phyloP scores from a whole-genome alignment of 2,888 invertebrate species.

The Chrysotoxum bicinctum region DNA sequence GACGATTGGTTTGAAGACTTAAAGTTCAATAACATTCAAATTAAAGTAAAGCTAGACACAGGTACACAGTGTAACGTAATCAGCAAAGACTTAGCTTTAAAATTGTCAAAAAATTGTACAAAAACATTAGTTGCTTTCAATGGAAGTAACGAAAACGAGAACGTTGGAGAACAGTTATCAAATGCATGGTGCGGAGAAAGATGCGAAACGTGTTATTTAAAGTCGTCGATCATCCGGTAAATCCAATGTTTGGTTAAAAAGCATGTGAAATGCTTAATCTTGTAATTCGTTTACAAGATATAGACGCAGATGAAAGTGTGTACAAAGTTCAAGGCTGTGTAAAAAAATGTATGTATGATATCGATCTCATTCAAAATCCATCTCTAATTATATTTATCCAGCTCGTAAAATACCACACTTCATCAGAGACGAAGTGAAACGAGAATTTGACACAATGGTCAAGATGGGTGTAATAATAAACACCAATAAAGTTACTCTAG shows the following conservation, averaged over 20 bases:
- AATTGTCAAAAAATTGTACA: constrained; percentile 22
- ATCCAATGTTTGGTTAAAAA: too few species aligned
- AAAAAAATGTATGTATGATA: constrained; percentile 1
- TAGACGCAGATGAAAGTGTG: constrained; percentile 3
- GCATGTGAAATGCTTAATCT: too few species aligned
- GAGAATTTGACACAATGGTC: constrained; percentile 39
- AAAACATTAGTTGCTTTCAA: too few species aligned
- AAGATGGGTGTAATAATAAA: constrained; percentile 28
- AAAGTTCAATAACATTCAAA: not conserved
- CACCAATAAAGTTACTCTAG: constrained; percentile 4
- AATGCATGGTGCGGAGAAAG: constrained; percentile 26
- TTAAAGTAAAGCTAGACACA: constrained; percentile 35
- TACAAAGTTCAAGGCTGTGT: constrained; percentile 29
- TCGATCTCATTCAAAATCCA: constrained; percentile 31
- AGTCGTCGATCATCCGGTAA: too few species aligned
- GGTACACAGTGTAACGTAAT: constrained; percentile 36
- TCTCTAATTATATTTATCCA: constrained; percentile 16
- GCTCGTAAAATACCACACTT: constrained; percentile 36
- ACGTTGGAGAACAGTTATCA: constrained; percentile 15
- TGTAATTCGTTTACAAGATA: constrained; percentile 11
- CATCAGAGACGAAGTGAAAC: constrained; percentile 34
- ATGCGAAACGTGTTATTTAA: too few species aligned
- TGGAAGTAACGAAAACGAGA: constrained; percentile 29
- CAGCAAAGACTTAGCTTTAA: constrained; percentile 26
- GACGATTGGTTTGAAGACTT: constrained; percentile 27